Evolutionary conservation across 2,888 invertebrate species (phyloP).

Genomic region (Dynastes tityus): DNA sequence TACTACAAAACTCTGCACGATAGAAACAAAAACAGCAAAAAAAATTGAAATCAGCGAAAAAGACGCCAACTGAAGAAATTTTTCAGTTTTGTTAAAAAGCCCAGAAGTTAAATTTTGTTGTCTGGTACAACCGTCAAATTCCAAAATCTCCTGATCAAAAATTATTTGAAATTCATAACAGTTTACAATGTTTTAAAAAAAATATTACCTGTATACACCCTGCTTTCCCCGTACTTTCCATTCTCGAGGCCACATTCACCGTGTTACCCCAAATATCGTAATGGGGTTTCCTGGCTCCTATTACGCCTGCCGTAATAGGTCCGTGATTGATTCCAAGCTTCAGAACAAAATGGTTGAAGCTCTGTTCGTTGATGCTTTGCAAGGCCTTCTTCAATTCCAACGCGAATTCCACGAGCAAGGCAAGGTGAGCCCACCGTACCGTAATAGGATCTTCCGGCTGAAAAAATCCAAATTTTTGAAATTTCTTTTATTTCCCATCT

Average conservation of each 20-base stretch:
- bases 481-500: not conserved
- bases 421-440: slow-evolving; percentile 88
- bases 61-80: too few species aligned
- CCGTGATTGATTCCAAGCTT: slow-evolving; percentile 97
- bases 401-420: slow-evolving; percentile 91
- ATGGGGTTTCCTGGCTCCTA: slow-evolving; percentile 95
- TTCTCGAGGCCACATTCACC: slow-evolving; percentile 96
- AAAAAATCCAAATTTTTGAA: slow-evolving; percentile 49
- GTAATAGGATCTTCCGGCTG: slow-evolving; percentile 82
- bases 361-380: slow-evolving; percentile 93
- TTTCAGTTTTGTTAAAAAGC: too few species aligned
- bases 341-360: slow-evolving; percentile 94
- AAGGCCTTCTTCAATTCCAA: slow-evolving; percentile 92
- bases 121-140: too few species aligned
- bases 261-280: slow-evolving; percentile 99
- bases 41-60: too few species aligned
- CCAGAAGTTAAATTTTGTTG: too few species aligned
- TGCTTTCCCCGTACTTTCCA: slow-evolving; percentile 98
- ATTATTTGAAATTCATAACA: too few species aligned
- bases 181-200: too few species aligned
- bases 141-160: too few species aligned
- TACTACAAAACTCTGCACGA: too few species aligned
- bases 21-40: too few species aligned
- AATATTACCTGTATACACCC: slow-evolving; percentile 89
- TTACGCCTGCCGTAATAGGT: slow-evolving; percentile 95